Evolutionary conservation across 2,888 invertebrate species (phyloP).

Genomic region (Smittia sp.): DNA sequence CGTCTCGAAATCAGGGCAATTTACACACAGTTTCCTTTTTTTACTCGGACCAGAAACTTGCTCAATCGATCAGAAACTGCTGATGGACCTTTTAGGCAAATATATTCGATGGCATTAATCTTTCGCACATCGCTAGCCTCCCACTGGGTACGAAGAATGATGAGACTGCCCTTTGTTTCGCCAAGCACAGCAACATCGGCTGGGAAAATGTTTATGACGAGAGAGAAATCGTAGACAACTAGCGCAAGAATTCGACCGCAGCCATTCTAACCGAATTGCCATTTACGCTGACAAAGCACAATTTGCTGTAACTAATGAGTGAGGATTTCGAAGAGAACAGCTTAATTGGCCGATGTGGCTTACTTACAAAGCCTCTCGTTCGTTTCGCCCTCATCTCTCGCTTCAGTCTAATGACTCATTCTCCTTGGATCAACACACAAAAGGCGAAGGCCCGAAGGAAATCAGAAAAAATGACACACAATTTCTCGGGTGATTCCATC

Average conservation of each 20-base stretch:
- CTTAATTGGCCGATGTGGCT: conserved; percentile 20
- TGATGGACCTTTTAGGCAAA: conserved; percentile 39
- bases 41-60: not conserved
- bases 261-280: not conserved
- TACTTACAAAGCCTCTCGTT: not conserved
- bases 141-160: not conserved
- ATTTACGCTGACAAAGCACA: conserved; percentile 3
- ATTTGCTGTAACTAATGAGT: conserved; percentile 12
- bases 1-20: not conserved
- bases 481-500: not conserved
- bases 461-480: not conserved
- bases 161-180: too few relatives aligned
- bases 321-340: conserved; percentile 4
- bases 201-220: too few relatives aligned
- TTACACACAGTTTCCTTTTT: not conserved
- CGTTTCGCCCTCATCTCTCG: not conserved
- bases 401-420: not conserved
- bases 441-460: not conserved
- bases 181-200: too few relatives aligned
- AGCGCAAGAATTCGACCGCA: not conserved
- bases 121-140: conserved; percentile 32
- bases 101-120: conserved; percentile 36
- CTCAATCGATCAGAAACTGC: not conserved
- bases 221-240: not conserved
- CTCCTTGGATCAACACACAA: conserved; percentile 2